Conservation (phyloP, 1,140 invertebrate genomes). For the Cyphomyrmex costatus region DNA sequence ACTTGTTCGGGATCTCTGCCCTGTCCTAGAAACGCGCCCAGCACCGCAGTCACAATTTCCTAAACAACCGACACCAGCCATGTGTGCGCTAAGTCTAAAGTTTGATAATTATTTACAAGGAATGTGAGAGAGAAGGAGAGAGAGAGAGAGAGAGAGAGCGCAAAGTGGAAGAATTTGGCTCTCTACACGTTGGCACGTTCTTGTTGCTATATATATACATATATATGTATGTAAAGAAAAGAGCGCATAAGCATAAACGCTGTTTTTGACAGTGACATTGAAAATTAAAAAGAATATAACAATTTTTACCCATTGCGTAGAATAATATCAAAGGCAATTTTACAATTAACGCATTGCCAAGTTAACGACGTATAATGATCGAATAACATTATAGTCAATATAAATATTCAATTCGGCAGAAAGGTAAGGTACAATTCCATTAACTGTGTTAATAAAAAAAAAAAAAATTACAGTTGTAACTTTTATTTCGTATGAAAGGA, state of each 20-base stretch:
- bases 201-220: not conserved
- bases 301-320: not conserved
- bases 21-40: conserved; percentile 94
- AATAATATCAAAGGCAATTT: not conserved
- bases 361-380: not conserved
- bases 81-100: conserved; percentile 82
- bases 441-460: not conserved
- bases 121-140: not conserved
- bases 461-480: not conserved
- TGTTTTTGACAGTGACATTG: not conserved
- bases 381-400: not conserved
- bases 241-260: not conserved
- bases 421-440: not conserved
- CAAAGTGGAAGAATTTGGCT: not conserved
- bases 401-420: not conserved
- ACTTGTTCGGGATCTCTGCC: conserved; percentile 94
- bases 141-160: no score
- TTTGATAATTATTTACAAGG: conserved; percentile 74
- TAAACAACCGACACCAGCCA: conserved; percentile 88
- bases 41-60: conserved; percentile 95
- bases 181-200: not conserved
- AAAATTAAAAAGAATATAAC: not conserved
- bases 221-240: not conserved
- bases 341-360: not conserved
- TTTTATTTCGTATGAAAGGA: not conserved